Base-by-base conservation (phyloP, 2,797 vertebrate genomes). In the Otus scops region DNA sequence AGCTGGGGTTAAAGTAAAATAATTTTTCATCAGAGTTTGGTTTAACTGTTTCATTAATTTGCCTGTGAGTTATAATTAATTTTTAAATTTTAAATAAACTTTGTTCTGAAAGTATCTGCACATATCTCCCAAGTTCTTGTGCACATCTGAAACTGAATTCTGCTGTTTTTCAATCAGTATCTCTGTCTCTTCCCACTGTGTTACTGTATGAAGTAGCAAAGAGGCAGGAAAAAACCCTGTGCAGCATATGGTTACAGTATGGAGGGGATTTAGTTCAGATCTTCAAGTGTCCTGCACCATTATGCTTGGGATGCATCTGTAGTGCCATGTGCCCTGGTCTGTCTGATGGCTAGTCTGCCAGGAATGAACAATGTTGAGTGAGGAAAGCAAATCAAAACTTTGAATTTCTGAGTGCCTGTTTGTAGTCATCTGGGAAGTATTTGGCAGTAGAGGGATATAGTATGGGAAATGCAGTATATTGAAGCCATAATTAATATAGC, bases 1-100 rank as follows among this genome's bases (percentile, higher is more conserved):
- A 87, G 50, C 75, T 94, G 68, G 41, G n/a, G 68, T 85, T 89
- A 23, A 94, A 94, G 68, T 89, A 56, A 88, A 90, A 86, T 77
- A 0, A 51, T 68, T 87, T 64, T 77, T 96, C 43, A 59, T 69
- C 36, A 75, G 54, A 79, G 41, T 92, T 94, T 88, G 30, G 24
- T 59, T 86, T 90, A 82, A 91, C 56, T 56, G 48, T 91, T 95
- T 74, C 39, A 61, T 83, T 79, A 26, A 51, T 89, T 73, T 81
- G n/a, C 38, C 24, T 0, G 1, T 11, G 11, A 43, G 3, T 57
- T 80, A 43, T 14, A 59, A 24, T 13, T 56, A 67, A 68, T 74
- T 95, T 96, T 94, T 43, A 50, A 50, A 47, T 69, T 64, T 43
- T 39, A 76, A 87, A 79, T 74, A 64, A 51, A 34, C 68, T 82